A percentile compares a stretch with the other conserved stretches of the same genome.
These are phyloP conservation scores for Caenorhabditis wallacei DNA, from an alignment of 2,888 invertebrate species.

Conservation along the genomic window DNA sequence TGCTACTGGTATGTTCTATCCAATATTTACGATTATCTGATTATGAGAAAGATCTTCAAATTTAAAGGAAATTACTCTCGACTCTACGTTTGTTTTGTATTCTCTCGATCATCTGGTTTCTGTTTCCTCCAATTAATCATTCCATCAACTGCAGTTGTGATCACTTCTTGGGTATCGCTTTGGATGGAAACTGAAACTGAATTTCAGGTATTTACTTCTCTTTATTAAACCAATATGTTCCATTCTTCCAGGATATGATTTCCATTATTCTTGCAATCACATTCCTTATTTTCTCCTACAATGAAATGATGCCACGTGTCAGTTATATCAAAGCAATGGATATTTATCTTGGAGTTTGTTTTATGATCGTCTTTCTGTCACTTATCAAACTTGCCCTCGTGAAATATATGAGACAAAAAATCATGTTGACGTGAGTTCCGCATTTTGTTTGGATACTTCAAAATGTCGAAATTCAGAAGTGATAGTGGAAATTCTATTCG, in stretches of 20 bases:
- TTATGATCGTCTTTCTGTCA: conserved; percentile 82
- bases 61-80: conserved; percentile 76
- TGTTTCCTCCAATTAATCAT: conserved; percentile 81
- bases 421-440: conserved; percentile 61
- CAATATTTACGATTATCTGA: not conserved
- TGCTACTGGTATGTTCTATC: conserved; percentile 72
- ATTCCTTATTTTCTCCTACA: conserved; percentile 81
- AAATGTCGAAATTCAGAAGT: conserved; percentile 47
- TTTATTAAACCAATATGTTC: not conserved
- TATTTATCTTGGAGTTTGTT: conserved; percentile 81
- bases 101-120: conserved; percentile 80
- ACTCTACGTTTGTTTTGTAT: conserved; percentile 82
- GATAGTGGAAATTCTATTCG: conserved; percentile 60
- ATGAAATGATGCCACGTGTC: conserved; percentile 81
- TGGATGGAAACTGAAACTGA: conserved; percentile 82
- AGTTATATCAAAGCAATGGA: conserved; percentile 81
- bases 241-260: conserved; percentile 79
- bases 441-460: not conserved
- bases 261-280: conserved; percentile 82
- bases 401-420: conserved; percentile 81
- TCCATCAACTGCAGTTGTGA: conserved; percentile 82
- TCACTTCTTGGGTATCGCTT: conserved; percentile 81
- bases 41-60: not conserved
- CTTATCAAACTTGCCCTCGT: conserved; percentile 81
- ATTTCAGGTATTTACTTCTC: conserved; percentile 69